Conservation (phyloP, 2,888 invertebrate genomes). For the Choreutis nemorana region DNA sequence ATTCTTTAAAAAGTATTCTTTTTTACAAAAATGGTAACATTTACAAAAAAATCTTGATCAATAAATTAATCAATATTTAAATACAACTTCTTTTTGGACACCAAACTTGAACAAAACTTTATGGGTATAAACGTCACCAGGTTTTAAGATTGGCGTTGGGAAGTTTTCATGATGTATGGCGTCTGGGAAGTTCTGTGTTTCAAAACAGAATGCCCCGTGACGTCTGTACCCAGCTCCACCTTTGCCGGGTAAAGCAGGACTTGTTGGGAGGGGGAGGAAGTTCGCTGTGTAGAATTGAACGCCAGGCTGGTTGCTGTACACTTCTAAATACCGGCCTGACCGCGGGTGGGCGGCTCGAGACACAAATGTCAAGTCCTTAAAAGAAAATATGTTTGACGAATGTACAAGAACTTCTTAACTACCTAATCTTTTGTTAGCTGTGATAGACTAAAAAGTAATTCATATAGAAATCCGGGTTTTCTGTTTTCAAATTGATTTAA, state of each 20-base stretch:
- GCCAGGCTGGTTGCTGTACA: slow-evolving; percentile 87
- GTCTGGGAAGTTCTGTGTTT: slow-evolving; percentile 93
- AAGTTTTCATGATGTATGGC: slow-evolving; percentile 83
- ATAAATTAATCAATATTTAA: too few species aligned
- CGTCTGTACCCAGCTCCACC: slow-evolving; percentile 66
- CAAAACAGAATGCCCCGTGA: slow-evolving; percentile 86
- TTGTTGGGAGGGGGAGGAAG: slow-evolving; percentile 66
- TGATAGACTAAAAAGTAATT: too few species aligned
- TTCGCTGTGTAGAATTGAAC: slow-evolving; percentile 90
- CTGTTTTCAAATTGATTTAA: too few species aligned
- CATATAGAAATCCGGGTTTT: too few species aligned
- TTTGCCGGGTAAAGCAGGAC: slow-evolving; percentile 41
- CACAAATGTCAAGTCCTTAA: slow-evolving; percentile 36
- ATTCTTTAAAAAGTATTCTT: too few species aligned
- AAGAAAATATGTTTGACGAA: too few species aligned
- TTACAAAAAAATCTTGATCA: too few species aligned
- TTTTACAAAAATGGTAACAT: too few species aligned
- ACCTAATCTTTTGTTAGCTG: too few species aligned
- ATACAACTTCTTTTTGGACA: slow-evolving; percentile 16
- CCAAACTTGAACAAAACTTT: slow-evolving; percentile 76
- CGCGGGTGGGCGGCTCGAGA: slow-evolving; percentile 70
- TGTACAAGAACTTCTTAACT: too few species aligned
- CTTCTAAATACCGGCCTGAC: slow-evolving; percentile 78
- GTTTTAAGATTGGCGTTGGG: slow-evolving; percentile 73
- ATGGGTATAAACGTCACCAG: slow-evolving; percentile 76